phyloP scores from a whole-genome alignment of 2,888 invertebrate genomes.

The Odontocolon sp. region DNA sequence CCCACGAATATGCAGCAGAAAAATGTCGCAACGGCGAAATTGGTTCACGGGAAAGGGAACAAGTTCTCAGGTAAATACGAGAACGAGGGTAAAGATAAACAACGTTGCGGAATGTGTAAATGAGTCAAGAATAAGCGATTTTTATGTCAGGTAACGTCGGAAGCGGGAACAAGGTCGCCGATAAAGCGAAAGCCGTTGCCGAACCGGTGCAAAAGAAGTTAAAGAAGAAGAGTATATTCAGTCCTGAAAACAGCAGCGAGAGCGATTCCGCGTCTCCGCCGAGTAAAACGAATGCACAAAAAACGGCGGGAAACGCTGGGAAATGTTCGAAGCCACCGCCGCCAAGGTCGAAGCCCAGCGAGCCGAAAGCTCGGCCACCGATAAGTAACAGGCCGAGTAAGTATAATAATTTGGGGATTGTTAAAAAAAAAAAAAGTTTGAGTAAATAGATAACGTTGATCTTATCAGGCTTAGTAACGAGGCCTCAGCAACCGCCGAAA shows the following conservation, averaged over 20 bases:
- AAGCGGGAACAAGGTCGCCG: conserved; percentile 48
- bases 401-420: background rate
- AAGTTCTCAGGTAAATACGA: conserved; percentile 71
- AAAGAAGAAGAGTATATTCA: conserved; percentile 91
- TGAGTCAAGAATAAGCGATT: too few relatives aligned
- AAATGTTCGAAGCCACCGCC: conserved; percentile 76
- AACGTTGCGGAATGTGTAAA: background rate
- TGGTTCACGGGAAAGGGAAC: conserved; percentile 71
- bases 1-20: conserved; percentile 71
- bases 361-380: conserved; percentile 81
- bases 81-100: background rate
- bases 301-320: conserved; percentile 76
- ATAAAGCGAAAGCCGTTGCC: conserved; percentile 62
- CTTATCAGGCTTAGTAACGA: conserved; percentile 70
- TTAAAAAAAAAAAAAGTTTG: background rate
- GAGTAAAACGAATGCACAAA: conserved; percentile 79
- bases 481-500: conserved; percentile 77
- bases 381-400: conserved; percentile 80
- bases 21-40: conserved; percentile 73
- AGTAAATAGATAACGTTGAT: conserved; percentile 14
- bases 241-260: conserved; percentile 90
- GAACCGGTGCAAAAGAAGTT: conserved; percentile 78
- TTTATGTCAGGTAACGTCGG: conserved; percentile 34
- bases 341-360: conserved; percentile 73
- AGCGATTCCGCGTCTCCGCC: conserved; percentile 81